A percentile compares a stretch with the other conserved stretches of the same genome.
Conservation (phyloP, 92 coral and sea anemone species). For the Zoanthus sociatus region DNA sequence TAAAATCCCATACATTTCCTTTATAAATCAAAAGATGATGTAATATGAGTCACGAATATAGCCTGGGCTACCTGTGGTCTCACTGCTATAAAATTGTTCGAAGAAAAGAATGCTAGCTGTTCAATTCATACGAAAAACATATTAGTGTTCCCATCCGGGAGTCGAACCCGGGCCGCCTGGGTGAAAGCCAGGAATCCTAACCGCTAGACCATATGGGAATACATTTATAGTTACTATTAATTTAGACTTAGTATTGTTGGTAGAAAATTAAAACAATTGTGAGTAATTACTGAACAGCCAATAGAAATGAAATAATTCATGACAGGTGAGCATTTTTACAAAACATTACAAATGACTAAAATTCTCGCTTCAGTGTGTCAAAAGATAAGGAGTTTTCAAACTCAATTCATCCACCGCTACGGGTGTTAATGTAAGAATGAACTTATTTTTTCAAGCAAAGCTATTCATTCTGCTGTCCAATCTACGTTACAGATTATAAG, state of each 20-base stretch:
- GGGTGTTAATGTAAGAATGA: no score
- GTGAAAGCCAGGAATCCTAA: conserved; percentile 99
- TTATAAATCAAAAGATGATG: no score
- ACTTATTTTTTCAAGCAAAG: no score
- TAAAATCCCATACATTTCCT: no score
- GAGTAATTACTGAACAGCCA: conserved; percentile 12
- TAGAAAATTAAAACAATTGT: background rate
- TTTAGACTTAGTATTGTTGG: background rate
- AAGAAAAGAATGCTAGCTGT: background rate
- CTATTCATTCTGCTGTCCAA: no score
- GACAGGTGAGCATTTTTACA: conserved; percentile 3
- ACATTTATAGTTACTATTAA: accelerated
- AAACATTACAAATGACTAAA: background rate
- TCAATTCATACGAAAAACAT: background rate
- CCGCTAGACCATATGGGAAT: conserved; percentile 99
- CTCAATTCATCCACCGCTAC: background rate
- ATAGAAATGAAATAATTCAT: background rate
- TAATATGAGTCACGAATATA: no score
- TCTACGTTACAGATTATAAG: background rate
- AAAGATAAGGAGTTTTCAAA: background rate
- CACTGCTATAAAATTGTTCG: no score
- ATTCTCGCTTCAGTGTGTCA: no score
- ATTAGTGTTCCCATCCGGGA: conserved; percentile 52
- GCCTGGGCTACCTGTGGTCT: no score
- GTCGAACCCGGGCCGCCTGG: conserved; percentile 79